Evolutionary conservation across 2,113 vertebrate species (phyloP).

Genomic region (Struthidea cinerea): DNA sequence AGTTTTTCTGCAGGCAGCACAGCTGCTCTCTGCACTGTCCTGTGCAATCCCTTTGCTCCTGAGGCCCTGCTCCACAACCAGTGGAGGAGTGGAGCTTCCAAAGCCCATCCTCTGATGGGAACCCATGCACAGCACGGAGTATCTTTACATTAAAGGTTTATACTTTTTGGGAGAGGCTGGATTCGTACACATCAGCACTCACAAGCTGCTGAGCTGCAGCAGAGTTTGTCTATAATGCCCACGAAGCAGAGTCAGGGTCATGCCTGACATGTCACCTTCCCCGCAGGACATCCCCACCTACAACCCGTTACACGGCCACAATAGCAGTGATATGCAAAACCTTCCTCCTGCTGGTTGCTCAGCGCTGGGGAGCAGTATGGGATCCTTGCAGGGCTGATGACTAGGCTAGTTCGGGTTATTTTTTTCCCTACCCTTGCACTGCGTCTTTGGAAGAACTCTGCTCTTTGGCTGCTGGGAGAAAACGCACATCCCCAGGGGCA

Average conservation of each 20-base stretch:
- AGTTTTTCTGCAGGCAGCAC: not conserved
- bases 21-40: not conserved
- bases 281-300: rapidly evolving
- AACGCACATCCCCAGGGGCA: rapidly evolving
- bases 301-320: not conserved
- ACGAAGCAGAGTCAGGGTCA: not conserved
- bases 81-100: not conserved
- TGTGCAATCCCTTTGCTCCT: not conserved
- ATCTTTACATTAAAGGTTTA: not conserved
- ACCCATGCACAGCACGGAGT: not conserved
- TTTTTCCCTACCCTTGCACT: not conserved
- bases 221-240: not conserved
- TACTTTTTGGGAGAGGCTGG: rapidly evolving
- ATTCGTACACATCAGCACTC: not conserved
- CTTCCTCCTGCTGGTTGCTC: not conserved
- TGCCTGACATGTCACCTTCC: not conserved
- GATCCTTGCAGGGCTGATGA: rapidly evolving
- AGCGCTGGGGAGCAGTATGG: not conserved
- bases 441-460: not conserved
- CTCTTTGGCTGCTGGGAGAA: not conserved
- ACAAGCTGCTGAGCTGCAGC: not conserved
- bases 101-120: not conserved
- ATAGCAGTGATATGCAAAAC: not conserved
- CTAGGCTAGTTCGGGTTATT: not conserved
- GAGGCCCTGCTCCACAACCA: rapidly evolving